These are phyloP conservation scores for Actinemys pallida DNA, from an alignment of 2,113 vertebrate species.

Conservation along the genomic window DNA sequence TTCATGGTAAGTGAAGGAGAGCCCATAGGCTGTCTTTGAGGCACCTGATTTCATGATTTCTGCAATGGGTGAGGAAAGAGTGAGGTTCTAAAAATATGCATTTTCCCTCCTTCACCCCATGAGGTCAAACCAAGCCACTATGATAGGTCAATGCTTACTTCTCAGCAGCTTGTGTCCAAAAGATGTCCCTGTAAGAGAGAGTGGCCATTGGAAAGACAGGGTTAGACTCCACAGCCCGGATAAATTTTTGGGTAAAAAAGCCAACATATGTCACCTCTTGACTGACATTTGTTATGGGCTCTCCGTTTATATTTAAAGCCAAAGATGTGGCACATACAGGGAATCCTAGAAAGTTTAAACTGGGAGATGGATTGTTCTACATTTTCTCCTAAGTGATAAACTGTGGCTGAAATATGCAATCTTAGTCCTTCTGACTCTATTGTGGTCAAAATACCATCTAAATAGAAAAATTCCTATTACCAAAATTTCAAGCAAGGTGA, in stretches of 20 bases:
- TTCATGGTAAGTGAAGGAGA: no score
- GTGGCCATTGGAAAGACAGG: not conserved
- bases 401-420: rapidly evolving
- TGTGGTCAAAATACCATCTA: not conserved
- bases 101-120: not conserved
- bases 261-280: not conserved
- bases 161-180: not conserved
- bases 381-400: not conserved
- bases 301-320: not conserved
- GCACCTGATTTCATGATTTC: not conserved
- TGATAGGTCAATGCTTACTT: not conserved
- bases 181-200: not conserved
- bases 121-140: not conserved
- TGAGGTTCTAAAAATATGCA: not conserved
- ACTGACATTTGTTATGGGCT: not conserved
- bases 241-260: not conserved
- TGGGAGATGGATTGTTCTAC: not conserved
- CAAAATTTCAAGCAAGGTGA: not conserved
- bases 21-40: no score
- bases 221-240: not conserved
- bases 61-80: not conserved
- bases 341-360: constrained; percentile 5
- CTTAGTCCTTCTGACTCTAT: not conserved
- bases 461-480: not conserved
- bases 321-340: not conserved